phyloP scores from a whole-genome alignment of 2,113 vertebrate species.

The Eretmochelys imbricata region DNA sequence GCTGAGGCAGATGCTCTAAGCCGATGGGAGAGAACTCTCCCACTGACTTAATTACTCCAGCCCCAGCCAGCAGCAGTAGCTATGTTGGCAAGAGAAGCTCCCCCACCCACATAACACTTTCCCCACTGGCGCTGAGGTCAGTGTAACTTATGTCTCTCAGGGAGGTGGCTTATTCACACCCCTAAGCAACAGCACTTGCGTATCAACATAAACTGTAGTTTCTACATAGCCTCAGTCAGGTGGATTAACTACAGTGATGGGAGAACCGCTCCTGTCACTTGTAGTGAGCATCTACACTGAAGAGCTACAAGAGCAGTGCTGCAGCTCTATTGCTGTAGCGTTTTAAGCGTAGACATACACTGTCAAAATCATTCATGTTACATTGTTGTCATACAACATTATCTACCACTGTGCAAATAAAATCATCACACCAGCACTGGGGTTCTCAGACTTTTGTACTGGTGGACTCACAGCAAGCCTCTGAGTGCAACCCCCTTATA shows the following conservation, averaged over 20 bases:
- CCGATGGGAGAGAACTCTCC: too few species aligned
- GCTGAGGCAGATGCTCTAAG: neutral
- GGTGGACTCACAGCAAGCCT: too few species aligned
- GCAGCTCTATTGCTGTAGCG: neutral
- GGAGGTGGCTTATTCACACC: neutral
- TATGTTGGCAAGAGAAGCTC: neutral
- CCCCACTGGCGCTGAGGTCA: neutral
- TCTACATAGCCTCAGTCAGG: neutral
- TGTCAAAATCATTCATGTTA: neutral
- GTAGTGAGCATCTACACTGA: neutral
- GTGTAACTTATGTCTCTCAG: neutral
- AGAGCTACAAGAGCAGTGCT: neutral
- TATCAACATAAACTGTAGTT: neutral
- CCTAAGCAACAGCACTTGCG: neutral
- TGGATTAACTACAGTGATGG: neutral
- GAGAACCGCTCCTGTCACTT: neutral
- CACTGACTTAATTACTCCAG: neutral
- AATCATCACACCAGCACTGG: neutral
- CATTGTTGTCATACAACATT: neutral
- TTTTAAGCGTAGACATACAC: neutral
- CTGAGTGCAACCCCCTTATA: too few species aligned
- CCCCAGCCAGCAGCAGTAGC: neutral
- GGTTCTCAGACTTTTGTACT: too few species aligned
- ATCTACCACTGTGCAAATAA: neutral
- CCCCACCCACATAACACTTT: neutral